Base-by-base conservation (phyloP, 1,140 invertebrate species). In the Arion vulgaris region DNA sequence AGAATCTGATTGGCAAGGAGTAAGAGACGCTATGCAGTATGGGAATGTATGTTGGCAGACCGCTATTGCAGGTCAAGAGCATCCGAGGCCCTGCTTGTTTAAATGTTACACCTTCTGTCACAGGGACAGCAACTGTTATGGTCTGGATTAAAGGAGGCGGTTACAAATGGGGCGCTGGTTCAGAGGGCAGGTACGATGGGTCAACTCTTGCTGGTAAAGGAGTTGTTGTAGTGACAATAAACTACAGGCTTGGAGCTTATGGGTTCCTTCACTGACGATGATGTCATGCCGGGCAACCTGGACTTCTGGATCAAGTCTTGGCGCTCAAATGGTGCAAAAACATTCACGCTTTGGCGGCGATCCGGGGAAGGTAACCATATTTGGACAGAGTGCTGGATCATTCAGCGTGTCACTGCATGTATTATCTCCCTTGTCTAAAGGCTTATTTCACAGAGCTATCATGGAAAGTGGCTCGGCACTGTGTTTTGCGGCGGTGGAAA, bases 61-160 rank as follows among this genome's bases (percentile, higher is more conserved):
- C n/a, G n/a, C n/a, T n/a, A n/a, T n/a, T n/a, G n/a, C n/a, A n/a
- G n/a, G n/a, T n/a, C n/a, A n/a, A n/a, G n/a, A n/a, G n/a, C n/a
- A n/a, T n/a, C n/a, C n/a, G n/a, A n/a, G n/a, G n/a, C n/a, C n/a
- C n/a, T n/a, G n/a, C n/a, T n/a, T n/a, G n/a, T n/a, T n/a, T n/a
- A n/a, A n/a, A n/a, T n/a, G n/a, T n/a, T n/a, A 49, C 95, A 85
- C 96, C 96, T 5, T 39, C 93, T 95, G 88, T 91, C 90, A 80
- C 80, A 17, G 39, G 26, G 69, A 49, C 72, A n/a, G n/a, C n/a
- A n/a, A n/a, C n/a, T n/a, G n/a, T n/a, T n/a, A n/a, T n/a, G n/a
- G n/a, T n/a, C n/a, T 98, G 97, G 96, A 95, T 99, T 82, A 98
- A 97, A 91, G 97, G 97, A 66, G 97, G 97, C 69, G 97, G 97